These are phyloP conservation scores for Myotis vivesi DNA, from an alignment of 2,797 vertebrate genomes.

Conservation along the genomic window DNA sequence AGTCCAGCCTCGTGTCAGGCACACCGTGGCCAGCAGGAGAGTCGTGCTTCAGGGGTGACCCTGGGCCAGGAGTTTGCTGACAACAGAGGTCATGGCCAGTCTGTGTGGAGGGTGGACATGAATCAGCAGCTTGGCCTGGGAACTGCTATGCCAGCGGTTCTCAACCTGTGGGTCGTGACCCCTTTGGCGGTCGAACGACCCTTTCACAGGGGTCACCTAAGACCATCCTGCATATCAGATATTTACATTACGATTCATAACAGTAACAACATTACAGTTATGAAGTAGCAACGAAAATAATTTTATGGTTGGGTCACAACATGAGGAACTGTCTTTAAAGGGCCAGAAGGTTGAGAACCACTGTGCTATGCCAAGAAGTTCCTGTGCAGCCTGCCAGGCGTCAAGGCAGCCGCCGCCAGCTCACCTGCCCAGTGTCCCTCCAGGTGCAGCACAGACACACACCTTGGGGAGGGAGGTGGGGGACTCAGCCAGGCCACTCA, in stretches of 20 bases:
- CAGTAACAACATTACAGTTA: no score
- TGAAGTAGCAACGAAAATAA: no score
- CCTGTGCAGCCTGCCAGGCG: not conserved
- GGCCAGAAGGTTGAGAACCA: no score
- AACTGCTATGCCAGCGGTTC: not conserved
- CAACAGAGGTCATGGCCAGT: fast-evolving
- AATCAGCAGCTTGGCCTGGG: not conserved
- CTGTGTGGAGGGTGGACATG: not conserved
- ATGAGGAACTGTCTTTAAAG: no score
- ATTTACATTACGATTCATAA: no score
- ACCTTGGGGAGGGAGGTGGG: not conserved
- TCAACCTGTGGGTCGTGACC: no score
- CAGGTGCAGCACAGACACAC: fast-evolving
- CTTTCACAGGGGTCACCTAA: no score
- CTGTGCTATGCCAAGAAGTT: not conserved
- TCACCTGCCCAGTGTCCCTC: fast-evolving
- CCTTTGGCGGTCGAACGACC: no score
- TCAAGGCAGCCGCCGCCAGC: fast-evolving
- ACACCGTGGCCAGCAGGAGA: not conserved
- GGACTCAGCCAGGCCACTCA: not conserved
- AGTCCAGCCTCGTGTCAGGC: not conserved
- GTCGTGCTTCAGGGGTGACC: not conserved
- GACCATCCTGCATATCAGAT: no score
- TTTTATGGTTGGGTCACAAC: no score
- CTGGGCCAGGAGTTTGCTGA: not conserved